phyloP scores from a whole-genome alignment of 2,797 vertebrate genomes.

The Dryobates pubescens region DNA sequence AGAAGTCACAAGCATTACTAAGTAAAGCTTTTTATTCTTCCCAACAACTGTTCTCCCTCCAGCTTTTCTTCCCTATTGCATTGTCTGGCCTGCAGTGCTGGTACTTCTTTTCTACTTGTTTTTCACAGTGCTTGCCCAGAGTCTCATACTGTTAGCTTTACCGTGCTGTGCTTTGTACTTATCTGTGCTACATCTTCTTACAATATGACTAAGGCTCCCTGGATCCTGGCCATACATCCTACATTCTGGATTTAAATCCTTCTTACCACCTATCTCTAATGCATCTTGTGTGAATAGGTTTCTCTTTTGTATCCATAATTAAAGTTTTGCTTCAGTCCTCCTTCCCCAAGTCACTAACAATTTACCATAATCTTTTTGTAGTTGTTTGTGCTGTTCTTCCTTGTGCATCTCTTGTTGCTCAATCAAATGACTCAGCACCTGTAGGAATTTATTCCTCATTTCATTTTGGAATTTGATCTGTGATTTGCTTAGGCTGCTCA shows the following conservation, averaged over 20 bases:
- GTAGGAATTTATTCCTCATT: conserved; percentile 9
- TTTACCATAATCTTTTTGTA: background rate
- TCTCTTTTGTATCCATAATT: conserved; percentile 26
- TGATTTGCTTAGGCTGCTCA: background rate
- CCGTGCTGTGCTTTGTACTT: conserved; percentile 29
- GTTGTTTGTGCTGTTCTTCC: background rate
- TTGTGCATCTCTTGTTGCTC: background rate
- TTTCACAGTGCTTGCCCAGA: conserved; percentile 23
- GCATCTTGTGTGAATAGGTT: conserved; percentile 5
- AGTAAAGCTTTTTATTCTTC: conserved; percentile 38
- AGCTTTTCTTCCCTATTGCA: conserved; percentile 23
- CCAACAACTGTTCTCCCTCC: background rate
- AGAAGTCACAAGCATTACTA: background rate
- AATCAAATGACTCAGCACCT: background rate
- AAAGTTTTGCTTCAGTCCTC: conserved; percentile 30
- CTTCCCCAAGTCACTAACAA: background rate
- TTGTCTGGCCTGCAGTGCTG: conserved; percentile 1
- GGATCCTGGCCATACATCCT: conserved; percentile 4
- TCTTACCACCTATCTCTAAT: conserved; percentile 1
- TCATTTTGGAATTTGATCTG: background rate
- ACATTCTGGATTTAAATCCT: conserved; percentile 41
- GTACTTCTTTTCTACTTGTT: conserved; percentile 22
- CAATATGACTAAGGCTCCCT: background rate
- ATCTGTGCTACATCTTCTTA: conserved; percentile 16
- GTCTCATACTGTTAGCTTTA: conserved; percentile 2